Evolutionary conservation across 2,888 invertebrate genomes (phyloP).

Genomic region (Phoenoteleia sp.): DNA sequence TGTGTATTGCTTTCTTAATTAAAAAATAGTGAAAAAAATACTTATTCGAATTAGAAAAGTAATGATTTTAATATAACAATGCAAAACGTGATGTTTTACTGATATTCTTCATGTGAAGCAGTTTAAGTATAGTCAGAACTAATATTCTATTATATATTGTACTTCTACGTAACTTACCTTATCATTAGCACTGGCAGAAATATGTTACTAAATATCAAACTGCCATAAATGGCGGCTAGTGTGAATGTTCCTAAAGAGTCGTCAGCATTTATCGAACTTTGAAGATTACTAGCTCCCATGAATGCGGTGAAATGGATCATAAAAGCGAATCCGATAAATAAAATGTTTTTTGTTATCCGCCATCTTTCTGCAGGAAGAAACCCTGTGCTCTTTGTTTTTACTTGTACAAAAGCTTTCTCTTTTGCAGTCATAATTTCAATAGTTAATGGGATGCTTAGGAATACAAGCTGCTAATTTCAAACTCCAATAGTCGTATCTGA

Average conservation of each 20-base stretch:
- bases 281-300: constrained; percentile 94
- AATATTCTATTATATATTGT: too few relatives aligned
- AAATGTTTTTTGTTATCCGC: constrained; percentile 94
- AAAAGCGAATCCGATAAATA: constrained; percentile 95
- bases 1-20: too few relatives aligned
- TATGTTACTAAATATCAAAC: constrained; percentile 96
- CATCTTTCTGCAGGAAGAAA: constrained; percentile 89
- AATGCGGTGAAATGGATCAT: constrained; percentile 98
- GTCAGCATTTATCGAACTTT: constrained; percentile 95
- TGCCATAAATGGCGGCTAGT: constrained; percentile 94
- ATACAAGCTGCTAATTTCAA: neutral
- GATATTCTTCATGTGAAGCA: too few relatives aligned
- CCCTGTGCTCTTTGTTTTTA: constrained; percentile 67
- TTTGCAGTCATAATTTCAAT: constrained; percentile 33
- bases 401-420: constrained; percentile 75
- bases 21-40: too few relatives aligned
- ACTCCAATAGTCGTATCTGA: neutral
- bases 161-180: constrained; percentile 89
- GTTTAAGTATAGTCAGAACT: too few relatives aligned
- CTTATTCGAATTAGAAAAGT: too few relatives aligned
- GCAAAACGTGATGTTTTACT: too few relatives aligned
- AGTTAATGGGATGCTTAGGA: neutral
- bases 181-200: constrained; percentile 95
- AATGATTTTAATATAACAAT: too few relatives aligned
- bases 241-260: constrained; percentile 95